These are phyloP conservation scores for Metallyticus violacea DNA, from an alignment of 2,888 invertebrate genomes.

Conservation along the genomic window DNA sequence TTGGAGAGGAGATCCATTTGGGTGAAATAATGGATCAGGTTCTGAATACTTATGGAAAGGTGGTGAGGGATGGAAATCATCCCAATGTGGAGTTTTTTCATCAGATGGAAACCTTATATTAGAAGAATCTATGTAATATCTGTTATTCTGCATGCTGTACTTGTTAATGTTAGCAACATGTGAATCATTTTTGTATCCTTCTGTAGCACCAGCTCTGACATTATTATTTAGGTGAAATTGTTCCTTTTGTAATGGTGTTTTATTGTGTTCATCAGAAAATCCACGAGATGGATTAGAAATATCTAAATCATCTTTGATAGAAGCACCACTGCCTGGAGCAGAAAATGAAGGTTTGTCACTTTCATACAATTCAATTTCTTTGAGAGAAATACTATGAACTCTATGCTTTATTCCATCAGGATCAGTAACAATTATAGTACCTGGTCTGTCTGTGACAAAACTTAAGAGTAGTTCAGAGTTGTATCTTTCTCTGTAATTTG, in stretches of 20 bases:
- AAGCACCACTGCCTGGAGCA: not conserved
- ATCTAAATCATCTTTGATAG: not conserved
- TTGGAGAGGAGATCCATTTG: slow-evolving; percentile 44
- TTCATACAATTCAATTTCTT: not conserved
- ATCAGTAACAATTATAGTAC: not conserved
- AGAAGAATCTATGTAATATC: not conserved
- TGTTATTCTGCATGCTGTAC: not conserved
- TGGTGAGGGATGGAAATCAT: slow-evolving; percentile 40
- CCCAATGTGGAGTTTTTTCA: not conserved
- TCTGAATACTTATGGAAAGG: slow-evolving; percentile 50
- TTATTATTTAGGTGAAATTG: not conserved
- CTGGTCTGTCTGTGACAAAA: not conserved
- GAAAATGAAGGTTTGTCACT: not conserved
- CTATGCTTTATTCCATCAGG: not conserved
- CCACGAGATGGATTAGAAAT: not conserved
- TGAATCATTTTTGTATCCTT: not conserved
- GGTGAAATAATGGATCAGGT: slow-evolving; percentile 50
- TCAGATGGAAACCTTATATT: not conserved
- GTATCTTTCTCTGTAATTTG: not conserved
- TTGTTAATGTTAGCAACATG: not conserved
- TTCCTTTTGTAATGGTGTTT: not conserved
- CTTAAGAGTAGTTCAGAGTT: not conserved
- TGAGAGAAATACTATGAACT: not conserved
- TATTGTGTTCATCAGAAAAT: not conserved
- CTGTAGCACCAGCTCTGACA: not conserved